Evolutionary conservation across 2,888 invertebrate species (phyloP), one percentile per base, ranked within the genome.

Genomic region (Eutolmus rufibarbis): DNA sequence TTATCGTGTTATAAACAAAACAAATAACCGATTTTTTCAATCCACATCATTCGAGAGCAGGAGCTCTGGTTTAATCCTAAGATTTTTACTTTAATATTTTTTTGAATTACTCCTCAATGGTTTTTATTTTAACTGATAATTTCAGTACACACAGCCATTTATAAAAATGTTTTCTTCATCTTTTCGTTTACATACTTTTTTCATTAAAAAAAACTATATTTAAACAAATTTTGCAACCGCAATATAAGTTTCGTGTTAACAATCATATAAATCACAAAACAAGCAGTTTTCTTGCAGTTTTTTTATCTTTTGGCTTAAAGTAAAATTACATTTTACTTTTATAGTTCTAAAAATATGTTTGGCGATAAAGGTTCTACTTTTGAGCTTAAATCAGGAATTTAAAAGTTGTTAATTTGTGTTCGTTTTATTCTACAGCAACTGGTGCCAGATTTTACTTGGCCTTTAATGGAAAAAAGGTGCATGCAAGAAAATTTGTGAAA

Each of bases 61-160:
- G 16, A 66, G 66, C 37, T 66, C 19, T 37, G 14, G 5, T 40
- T 4, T 84, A 40, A 66, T 19, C 23, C 66, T 84, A 57, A 84
- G 23, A 8, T 84, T 81, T 40, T 28, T 56, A 23, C 16, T 28
- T 51, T 81, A 12, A 23, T 12, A 2, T 66, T 12, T 66, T 66
- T 66, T 5, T n/a, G n/a, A 57, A 23, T 19, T 66, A 66, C 12
- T 66, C 28, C 28, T 66, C 66, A 66, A 23, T 66, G 66, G 66
- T 66, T 66, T 51, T 66, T 66, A 66, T 56, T 37, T 86, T 46
- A 86, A 86, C 86, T 86, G 86, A 86, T 86, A 77, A 86, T 77
- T 86, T 86, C 86, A 86, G 86, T 86, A 86, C 77, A 86, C 86
- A 86, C 86, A 86, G 86, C 86, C 86, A 86, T 86, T 77, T 86